Evolutionary conservation across 1,140 invertebrate genomes (phyloP).

Genomic region (Pseudomyrmex pallidus): DNA sequence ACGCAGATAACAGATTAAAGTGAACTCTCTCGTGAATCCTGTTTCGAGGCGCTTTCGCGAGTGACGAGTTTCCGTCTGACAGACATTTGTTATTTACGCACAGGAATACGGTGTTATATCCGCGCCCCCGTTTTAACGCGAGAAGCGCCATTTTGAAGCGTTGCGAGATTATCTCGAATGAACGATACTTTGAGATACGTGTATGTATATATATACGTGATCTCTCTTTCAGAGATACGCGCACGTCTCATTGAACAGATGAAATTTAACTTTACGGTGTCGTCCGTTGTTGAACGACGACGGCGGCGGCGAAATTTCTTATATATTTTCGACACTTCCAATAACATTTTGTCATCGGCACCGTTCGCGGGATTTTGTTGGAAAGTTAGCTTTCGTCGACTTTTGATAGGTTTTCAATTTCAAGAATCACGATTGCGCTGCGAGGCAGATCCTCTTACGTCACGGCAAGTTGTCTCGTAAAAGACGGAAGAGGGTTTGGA

Average conservation of each 20-base stretch:
- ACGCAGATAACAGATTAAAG: conserved; percentile 55
- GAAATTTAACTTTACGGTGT: neutral
- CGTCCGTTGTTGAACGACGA: neutral
- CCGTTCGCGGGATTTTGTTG: neutral
- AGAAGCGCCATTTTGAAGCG: neutral
- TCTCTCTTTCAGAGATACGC: neutral
- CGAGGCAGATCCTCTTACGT: conserved; percentile 60
- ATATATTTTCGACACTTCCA: neutral
- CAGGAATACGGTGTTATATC: neutral
- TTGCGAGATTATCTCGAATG: neutral
- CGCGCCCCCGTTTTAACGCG: neutral
- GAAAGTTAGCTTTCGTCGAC: conserved; percentile 15
- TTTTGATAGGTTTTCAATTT: conserved; percentile 44
- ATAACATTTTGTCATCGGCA: conserved; percentile 11
- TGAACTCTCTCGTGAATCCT: conserved; percentile 38
- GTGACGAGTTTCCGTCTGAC: conserved; percentile 9
- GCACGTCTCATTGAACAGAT: neutral
- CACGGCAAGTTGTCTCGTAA: conserved; percentile 47
- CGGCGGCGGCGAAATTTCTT: neutral
- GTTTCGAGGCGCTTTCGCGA: conserved; percentile 18
- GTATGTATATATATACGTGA: no score
- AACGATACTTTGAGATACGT: neutral
- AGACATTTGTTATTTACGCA: conserved; percentile 47
- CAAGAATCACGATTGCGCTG: conserved; percentile 39
- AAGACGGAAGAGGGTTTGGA: conserved; percentile 69